Evolutionary conservation across 2,797 vertebrate genomes (phyloP).

Genomic region (Hirundo rustica): DNA sequence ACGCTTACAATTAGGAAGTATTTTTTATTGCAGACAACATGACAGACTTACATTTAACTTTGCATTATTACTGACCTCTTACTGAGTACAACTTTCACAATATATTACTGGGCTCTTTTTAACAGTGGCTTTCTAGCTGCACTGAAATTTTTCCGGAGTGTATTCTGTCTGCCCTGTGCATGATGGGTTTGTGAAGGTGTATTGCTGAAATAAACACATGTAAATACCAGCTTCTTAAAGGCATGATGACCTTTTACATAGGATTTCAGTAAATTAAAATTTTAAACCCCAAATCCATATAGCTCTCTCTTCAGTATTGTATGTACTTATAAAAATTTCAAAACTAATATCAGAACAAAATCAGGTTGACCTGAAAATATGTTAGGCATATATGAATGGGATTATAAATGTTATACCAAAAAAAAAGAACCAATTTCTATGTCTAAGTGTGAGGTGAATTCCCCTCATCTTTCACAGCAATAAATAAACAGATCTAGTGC

Average conservation of each 20-base stretch:
- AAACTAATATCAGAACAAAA: slow-evolving; percentile 12
- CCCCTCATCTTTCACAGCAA: background rate
- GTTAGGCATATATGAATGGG: background rate
- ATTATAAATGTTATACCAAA: background rate
- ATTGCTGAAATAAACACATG: background rate
- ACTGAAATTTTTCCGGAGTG: background rate
- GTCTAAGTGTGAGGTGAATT: background rate
- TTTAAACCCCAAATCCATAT: background rate
- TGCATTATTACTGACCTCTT: background rate
- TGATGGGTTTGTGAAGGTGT: background rate
- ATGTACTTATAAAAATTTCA: slow-evolving; percentile 31
- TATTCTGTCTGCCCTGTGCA: background rate
- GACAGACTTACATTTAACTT: background rate
- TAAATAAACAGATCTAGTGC: background rate
- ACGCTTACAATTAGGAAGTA: background rate
- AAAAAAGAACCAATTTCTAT: background rate
- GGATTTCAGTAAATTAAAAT: slow-evolving; percentile 19
- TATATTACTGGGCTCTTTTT: background rate
- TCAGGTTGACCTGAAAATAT: background rate
- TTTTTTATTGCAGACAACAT: background rate
- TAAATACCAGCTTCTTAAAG: slow-evolving; percentile 17
- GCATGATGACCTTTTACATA: slow-evolving; percentile 8
- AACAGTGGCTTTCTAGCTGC: background rate
- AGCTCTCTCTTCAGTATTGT: background rate
- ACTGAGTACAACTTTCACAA: background rate